Percentiles rank a stretch among this genome's conserved stretches.
Evolutionary conservation across 2,888 invertebrate species (phyloP).

Genomic region (Tanytarsus gracilentus): DNA sequence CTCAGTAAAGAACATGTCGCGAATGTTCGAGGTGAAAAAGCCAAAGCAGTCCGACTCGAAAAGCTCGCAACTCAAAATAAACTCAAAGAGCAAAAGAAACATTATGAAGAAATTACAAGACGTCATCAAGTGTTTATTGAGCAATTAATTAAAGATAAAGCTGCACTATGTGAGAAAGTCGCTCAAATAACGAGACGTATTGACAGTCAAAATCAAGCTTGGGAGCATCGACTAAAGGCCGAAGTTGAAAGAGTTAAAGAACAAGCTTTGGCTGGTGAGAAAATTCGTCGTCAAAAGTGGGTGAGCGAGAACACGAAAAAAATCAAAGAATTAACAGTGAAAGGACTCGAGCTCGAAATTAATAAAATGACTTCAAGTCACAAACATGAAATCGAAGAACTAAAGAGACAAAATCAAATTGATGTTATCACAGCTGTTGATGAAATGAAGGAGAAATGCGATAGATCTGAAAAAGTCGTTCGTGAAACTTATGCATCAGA

Average conservation of each 20-base stretch:
- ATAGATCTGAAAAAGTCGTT: slow-evolving; percentile 52
- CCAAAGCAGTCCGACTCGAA: slow-evolving; percentile 41
- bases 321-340: slow-evolving; percentile 80
- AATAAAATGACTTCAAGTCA: slow-evolving; percentile 67
- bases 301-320: slow-evolving; percentile 75
- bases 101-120: slow-evolving; percentile 63
- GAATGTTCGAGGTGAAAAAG: slow-evolving; percentile 41
- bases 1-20: slow-evolving; percentile 41
- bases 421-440: slow-evolving; percentile 61
- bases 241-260: slow-evolving; percentile 68
- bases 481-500: slow-evolving; percentile 53
- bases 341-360: slow-evolving; percentile 77
- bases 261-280: slow-evolving; percentile 68
- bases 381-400: slow-evolving; percentile 52
- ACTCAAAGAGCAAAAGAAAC: slow-evolving; percentile 53
- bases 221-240: slow-evolving; percentile 65
- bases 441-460: slow-evolving; percentile 54
- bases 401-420: slow-evolving; percentile 49
- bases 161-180: slow-evolving; percentile 55
- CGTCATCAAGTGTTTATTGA: slow-evolving; percentile 78
- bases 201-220: slow-evolving; percentile 50
- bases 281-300: slow-evolving; percentile 66
- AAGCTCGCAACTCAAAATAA: slow-evolving; percentile 43
- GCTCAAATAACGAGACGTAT: slow-evolving; percentile 41
- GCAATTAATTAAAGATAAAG: slow-evolving; percentile 71